Evolutionary conservation across 1,140 invertebrate species (phyloP), one percentile per base, ranked within the genome.

Genomic region (Yoshiicerus persimilis): DNA sequence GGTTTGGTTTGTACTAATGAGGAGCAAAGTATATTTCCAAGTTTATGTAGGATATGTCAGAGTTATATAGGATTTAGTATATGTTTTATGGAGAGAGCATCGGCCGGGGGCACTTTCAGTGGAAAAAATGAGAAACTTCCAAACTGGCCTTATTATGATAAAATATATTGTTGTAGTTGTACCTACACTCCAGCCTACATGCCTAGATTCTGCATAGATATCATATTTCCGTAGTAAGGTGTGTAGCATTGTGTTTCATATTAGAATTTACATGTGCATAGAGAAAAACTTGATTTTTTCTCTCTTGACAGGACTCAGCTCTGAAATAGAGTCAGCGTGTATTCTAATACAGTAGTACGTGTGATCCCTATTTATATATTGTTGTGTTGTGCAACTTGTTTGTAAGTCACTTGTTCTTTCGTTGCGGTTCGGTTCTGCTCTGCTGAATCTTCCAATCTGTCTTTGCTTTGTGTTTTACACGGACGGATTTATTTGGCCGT

Each of bases 381-480:
- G 23, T 66, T 80, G 75, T 80, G 34, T 56, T 56, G 20, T 56
- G 47, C 47, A 56, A 56, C 13, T 56, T 56, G 47, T 56, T 56
- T 56, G 47, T 56, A 56, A 56, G 20, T 4, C 47, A 56, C 47
- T 56, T 56, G 47, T 56, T n/a, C 47, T n/a, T 56, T n/a, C 47
- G 20, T 80, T 80, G 75, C 32, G 75, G 32, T 80, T 80, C 75
- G 34, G 75, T 80, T 80, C 34, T 80, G 75, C 75, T 80, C 75
- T 36, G 75, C 6, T 80, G 75, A 80, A 23, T 36, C 20, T 70
- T 70, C 30, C 25, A 30, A 70, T 70, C 30, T 27, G 25, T 70
- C 30, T 16, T 25, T 70, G 66, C 16, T 25, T 30, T 13, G 25
- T 23, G 64, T 70, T 25, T 70, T 77, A 80, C 75, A 75, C 5